Evolutionary conservation across 2,888 invertebrate genomes (phyloP).

Genomic region (Agrotis ipsilon): DNA sequence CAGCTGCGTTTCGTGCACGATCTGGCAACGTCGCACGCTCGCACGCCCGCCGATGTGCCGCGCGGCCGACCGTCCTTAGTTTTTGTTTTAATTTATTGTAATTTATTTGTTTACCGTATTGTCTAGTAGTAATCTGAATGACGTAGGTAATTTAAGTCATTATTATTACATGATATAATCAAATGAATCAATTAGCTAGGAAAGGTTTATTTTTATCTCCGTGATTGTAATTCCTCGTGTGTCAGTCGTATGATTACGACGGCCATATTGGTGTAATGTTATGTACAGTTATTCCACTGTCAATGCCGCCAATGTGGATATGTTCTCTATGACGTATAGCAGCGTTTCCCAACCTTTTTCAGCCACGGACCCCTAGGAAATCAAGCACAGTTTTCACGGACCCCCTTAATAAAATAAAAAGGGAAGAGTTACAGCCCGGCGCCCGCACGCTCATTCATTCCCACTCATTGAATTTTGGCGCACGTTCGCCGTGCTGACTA

Average conservation of each 20-base stretch:
- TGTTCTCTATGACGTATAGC: not conserved
- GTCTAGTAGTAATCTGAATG: constrained; percentile 59
- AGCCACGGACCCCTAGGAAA: too few species aligned
- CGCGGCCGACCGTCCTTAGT: constrained; percentile 37
- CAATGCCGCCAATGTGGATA: constrained; percentile 14
- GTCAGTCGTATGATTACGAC: constrained; percentile 19
- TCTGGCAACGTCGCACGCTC: constrained; percentile 72
- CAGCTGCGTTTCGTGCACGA: constrained; percentile 67
- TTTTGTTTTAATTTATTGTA: constrained; percentile 63
- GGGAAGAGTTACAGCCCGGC: too few species aligned
- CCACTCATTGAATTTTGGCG: too few species aligned
- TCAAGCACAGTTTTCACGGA: too few species aligned
- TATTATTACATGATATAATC: constrained; percentile 46
- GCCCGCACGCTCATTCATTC: too few species aligned
- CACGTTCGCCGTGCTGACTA: too few species aligned
- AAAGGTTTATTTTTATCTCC: constrained; percentile 51
- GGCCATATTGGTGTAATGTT: constrained; percentile 29
- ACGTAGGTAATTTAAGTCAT: constrained; percentile 39
- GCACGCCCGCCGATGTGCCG: constrained; percentile 44
- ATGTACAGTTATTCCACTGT: constrained; percentile 38
- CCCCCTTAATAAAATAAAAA: too few species aligned
- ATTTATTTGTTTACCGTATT: constrained; percentile 67
- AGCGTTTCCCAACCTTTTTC: too few species aligned
- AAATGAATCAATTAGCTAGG: constrained; percentile 49
- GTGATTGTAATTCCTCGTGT: constrained; percentile 34